A percentile compares a stretch with the other conserved stretches of the same genome.
phyloP scores from a whole-genome alignment of 2,113 vertebrate species.

The Nerophis lumbriciformis region DNA sequence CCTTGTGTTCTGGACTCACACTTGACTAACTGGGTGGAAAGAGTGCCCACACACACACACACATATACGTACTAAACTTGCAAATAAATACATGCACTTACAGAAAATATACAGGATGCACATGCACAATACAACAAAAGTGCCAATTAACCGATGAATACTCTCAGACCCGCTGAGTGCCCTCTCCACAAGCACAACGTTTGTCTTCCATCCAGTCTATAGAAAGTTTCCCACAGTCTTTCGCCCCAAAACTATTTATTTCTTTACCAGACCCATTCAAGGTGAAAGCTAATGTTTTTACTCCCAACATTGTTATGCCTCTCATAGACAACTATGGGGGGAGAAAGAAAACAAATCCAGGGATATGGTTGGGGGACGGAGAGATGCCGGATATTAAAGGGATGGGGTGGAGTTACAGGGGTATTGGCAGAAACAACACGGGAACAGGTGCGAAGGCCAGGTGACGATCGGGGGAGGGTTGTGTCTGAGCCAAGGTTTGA shows the following conservation, averaged over 20 bases:
- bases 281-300: conserved; percentile 9
- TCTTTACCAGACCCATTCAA: conserved; percentile 19
- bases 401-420: conserved; percentile 47
- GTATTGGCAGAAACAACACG: conserved; percentile 57
- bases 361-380: conserved; percentile 21
- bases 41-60: background rate
- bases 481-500: conserved; percentile 28
- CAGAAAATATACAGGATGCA: background rate
- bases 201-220: conserved; percentile 14
- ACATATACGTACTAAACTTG: background rate
- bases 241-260: conserved; percentile 20
- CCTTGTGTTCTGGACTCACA: conserved; percentile 49
- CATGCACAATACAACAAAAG: conserved; percentile 2
- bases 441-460: conserved; percentile 53
- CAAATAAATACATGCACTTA: background rate
- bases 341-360: conserved; percentile 15
- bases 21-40: conserved; percentile 32
- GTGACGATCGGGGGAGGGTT: conserved; percentile 18
- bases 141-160: conserved; percentile 20
- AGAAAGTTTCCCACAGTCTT: conserved; percentile 32
- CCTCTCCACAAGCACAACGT: conserved; percentile 12
- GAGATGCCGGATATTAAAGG: conserved; percentile 44
- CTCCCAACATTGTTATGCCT: background rate
- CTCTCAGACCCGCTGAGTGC: conserved; percentile 5
- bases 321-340: background rate